Percentiles rank a stretch among this genome's conserved stretches.
Evolutionary conservation across 2,797 vertebrate genomes (phyloP).

Genomic region (Hippopotamyrus pictus): DNA sequence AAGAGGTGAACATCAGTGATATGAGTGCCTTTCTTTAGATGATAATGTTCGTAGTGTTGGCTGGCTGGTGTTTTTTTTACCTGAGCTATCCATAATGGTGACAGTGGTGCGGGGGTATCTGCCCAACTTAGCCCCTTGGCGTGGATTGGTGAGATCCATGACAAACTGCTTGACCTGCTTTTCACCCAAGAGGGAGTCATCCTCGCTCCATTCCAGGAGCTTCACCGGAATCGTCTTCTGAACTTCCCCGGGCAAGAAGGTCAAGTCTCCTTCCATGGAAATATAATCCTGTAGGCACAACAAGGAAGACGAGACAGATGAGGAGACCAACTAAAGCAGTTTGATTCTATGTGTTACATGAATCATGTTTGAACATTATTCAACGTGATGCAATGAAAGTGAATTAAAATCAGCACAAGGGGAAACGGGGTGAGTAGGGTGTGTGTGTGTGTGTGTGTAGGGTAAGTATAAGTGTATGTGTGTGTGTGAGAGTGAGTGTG

Average conservation of each 20-base stretch:
- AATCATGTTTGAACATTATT: background rate
- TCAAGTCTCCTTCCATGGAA: slow-evolving; percentile 76
- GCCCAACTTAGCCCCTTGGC: slow-evolving; percentile 80
- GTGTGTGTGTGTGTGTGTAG: background rate
- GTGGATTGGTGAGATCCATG: slow-evolving; percentile 83
- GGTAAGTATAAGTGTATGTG: background rate
- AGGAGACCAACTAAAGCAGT: background rate
- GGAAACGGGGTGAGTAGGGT: background rate
- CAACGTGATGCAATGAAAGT: background rate
- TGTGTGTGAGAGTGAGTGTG: background rate
- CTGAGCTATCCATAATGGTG: slow-evolving; percentile 68
- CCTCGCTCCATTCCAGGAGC: slow-evolving; percentile 75
- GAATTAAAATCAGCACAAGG: background rate
- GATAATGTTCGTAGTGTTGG: background rate
- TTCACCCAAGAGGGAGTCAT: slow-evolving; percentile 74
- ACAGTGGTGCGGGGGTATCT: slow-evolving; percentile 77
- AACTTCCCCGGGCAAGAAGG: slow-evolving; percentile 76
- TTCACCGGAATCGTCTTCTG: slow-evolving; percentile 77
- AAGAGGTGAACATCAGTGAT: background rate
- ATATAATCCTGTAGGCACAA: slow-evolving; percentile 72
- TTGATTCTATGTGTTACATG: background rate
- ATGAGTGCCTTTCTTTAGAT: background rate
- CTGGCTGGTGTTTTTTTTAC: slow-evolving; percentile 49
- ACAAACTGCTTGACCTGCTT: slow-evolving; percentile 79
- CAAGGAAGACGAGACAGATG: background rate